Conservation (phyloP, 2,797 vertebrate species). For the Natrix natrix region DNA sequence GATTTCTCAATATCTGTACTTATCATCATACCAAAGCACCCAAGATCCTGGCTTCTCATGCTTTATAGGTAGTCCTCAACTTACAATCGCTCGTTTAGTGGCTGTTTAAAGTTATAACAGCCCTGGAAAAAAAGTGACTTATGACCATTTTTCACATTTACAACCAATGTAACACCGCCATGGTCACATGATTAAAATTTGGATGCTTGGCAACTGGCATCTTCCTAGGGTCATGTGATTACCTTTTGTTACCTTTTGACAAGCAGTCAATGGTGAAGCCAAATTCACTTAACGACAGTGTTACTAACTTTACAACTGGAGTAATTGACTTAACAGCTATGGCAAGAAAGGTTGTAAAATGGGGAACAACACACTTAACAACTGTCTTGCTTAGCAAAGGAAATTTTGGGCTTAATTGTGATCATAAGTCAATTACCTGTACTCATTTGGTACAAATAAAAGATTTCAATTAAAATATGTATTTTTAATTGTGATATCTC, state of each 20-base stretch:
- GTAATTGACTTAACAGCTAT: neutral
- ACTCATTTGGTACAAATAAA: neutral
- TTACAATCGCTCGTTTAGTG: neutral
- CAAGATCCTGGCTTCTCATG: neutral
- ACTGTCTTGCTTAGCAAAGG: neutral
- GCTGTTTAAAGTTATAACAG: neutral
- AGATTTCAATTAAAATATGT: neutral
- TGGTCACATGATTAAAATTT: neutral
- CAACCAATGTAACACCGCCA: neutral
- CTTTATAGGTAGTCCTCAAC: neutral
- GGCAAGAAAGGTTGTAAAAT: neutral
- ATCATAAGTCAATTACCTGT: neutral
- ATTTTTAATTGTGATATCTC: neutral
- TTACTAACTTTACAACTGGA: neutral
- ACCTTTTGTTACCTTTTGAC: neutral
- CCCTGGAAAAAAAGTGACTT: neutral
- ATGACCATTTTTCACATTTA: neutral
- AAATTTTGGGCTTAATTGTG: neutral
- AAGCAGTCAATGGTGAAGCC: neutral
- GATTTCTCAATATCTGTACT: neutral
- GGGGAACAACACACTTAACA: neutral
- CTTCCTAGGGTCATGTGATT: neutral
- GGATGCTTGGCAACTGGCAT: neutral
- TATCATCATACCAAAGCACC: neutral
- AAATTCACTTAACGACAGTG: neutral